Evolutionary conservation across 2,797 vertebrate species (phyloP), one percentile per base, ranked within the genome.

Genomic region (Rhinogobio ventralis): DNA sequence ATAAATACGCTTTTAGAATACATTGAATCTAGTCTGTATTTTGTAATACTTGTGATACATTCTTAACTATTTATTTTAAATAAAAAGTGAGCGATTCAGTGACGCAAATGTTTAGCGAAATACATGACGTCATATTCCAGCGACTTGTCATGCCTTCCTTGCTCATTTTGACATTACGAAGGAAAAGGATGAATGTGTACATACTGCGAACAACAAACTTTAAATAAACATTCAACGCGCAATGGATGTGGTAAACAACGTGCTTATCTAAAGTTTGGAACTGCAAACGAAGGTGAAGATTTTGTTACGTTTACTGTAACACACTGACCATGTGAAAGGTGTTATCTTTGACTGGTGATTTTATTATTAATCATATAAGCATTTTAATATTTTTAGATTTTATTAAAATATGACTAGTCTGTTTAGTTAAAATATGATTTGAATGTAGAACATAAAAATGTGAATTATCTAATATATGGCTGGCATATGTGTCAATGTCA

Each of bases 61-160:
- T 36, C 33, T 4, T 23, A 36, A 25, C 4, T 2, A 33, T n/a
- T 51, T 51, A 9, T 80, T 23, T 53, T 25, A 49, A 49, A 66
- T 33, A 80, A 19, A 69, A 68, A 42, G 6, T 3, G 3, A 55
- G 23, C 3, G n/a, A 30, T 13, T 53, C 45, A n/a, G 13, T 25
- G 23, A 51, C 75, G 46, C 13, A 68, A 19, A 14, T 46, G 51
- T 7, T 60, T 64, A 46, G 9, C 5, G 33, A 25, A 15, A 2
- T 72, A 1, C 14, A 25, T 79, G 55, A 83, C 90, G 90, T 91
- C 88, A 89, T 20, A 86, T 73, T 49, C 23, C 30, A 1, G 1
- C 86, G 90, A 62, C 88, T 7, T 28, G 42, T 67, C 81, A 72
- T 72, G 80, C n/a, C 4, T 45, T 8, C 28, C 5, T 45, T 8